Conservation (phyloP, 2,113 vertebrate species). For the Rissa tridactyla region DNA sequence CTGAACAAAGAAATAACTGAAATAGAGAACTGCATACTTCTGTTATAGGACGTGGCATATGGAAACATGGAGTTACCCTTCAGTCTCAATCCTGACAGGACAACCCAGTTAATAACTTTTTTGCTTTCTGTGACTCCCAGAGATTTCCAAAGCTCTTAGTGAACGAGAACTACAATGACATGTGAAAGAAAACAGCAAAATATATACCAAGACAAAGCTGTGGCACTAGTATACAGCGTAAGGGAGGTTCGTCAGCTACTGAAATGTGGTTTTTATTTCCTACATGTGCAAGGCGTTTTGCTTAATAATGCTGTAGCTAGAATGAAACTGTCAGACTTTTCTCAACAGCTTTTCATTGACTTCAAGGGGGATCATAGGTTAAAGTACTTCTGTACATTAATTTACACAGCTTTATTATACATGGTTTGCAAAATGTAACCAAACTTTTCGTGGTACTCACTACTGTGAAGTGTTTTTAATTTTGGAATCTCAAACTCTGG, state of each 20-base stretch:
- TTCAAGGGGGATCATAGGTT: neutral
- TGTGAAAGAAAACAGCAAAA: neutral
- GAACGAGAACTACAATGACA: neutral
- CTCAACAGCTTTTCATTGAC: neutral
- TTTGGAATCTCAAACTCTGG: neutral
- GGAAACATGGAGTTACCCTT: neutral
- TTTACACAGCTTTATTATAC: neutral
- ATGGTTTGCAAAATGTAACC: neutral
- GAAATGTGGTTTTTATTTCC: neutral
- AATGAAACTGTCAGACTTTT: neutral
- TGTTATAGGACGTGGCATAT: rapidly evolving
- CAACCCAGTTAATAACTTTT: neutral
- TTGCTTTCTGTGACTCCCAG: neutral
- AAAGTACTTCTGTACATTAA: neutral
- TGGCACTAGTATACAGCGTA: neutral
- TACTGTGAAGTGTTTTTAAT: neutral
- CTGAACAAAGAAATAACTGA: neutral
- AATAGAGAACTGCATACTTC: neutral
- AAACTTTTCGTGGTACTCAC: neutral
- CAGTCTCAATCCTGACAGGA: neutral
- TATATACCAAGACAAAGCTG: rapidly evolving
- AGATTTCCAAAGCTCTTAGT: neutral
- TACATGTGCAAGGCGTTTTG: neutral
- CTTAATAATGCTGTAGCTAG: neutral
- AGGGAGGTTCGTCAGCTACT: neutral